phyloP scores from a whole-genome alignment of 2,888 invertebrate genomes.

The Thymelicus lineola region DNA sequence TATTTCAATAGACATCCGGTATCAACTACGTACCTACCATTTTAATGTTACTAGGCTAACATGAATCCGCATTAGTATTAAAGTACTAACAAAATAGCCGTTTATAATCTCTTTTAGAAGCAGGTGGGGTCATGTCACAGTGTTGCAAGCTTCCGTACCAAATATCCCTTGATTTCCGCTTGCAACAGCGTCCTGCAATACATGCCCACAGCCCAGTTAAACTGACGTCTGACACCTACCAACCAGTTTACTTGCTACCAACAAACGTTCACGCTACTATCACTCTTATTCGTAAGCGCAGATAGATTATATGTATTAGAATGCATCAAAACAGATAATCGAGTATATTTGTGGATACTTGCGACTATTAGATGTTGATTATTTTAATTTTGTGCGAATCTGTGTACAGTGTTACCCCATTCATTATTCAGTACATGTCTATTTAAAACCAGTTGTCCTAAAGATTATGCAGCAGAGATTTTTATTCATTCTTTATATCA shows the following conservation, averaged over 20 bases:
- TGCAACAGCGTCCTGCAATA: constrained; percentile 25
- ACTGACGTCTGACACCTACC: background rate
- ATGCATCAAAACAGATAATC: background rate
- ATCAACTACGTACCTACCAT: background rate
- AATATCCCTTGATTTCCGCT: constrained; percentile 33
- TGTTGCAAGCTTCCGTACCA: constrained; percentile 23
- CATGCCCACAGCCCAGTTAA: background rate
- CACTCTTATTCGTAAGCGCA: background rate
- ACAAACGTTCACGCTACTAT: background rate
- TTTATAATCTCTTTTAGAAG: constrained; percentile 2
- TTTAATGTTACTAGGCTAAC: background rate
- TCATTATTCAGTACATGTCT: too few species aligned
- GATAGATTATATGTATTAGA: background rate
- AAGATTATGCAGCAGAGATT: too few species aligned
- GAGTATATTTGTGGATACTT: too few species aligned
- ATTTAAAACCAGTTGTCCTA: too few species aligned
- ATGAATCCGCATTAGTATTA: background rate
- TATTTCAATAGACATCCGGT: background rate
- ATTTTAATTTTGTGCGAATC: too few species aligned
- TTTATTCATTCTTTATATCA: too few species aligned
- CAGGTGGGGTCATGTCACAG: background rate
- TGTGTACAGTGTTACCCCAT: too few species aligned
- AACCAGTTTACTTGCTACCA: too few species aligned
- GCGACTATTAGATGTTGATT: too few species aligned
- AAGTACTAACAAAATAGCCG: constrained; percentile 6